Percentiles rank a stretch among this genome's conserved stretches.
Evolutionary conservation across 2,797 vertebrate genomes (phyloP).

Genomic region (Cossypha niveicapilla): DNA sequence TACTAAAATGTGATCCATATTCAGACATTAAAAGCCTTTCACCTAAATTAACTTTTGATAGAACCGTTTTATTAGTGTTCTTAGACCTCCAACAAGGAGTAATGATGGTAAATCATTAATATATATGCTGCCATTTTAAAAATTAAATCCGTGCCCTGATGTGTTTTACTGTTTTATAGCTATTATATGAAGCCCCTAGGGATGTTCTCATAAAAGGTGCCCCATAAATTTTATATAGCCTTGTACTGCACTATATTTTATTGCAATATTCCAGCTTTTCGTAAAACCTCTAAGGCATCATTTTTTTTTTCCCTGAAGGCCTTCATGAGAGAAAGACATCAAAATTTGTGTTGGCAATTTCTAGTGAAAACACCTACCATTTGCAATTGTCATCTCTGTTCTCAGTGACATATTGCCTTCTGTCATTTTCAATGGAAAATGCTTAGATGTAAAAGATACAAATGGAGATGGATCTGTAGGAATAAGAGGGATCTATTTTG

Average conservation of each 20-base stretch:
- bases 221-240: conserved; percentile 44
- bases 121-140: conserved; percentile 59
- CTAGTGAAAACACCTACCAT: neutral
- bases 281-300: neutral
- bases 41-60: conserved; percentile 10
- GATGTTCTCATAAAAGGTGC: conserved; percentile 54
- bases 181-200: conserved; percentile 50
- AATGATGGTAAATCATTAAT: conserved; percentile 62
- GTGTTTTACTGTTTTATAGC: conserved; percentile 55
- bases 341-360: conserved; percentile 2
- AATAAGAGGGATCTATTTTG: neutral
- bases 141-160: conserved; percentile 63
- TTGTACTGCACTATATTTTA: conserved; percentile 15
- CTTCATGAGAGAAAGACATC: neutral
- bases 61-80: conserved; percentile 44
- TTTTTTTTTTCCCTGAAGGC: neutral
- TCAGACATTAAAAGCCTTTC: neutral
- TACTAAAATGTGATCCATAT: neutral
- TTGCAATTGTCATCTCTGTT: neutral
- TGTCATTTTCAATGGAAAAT: neutral
- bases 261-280: conserved; percentile 24
- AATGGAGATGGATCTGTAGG: neutral
- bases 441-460: neutral
- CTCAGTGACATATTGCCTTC: neutral
- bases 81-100: conserved; percentile 20